Evolutionary conservation across 1,140 invertebrate species (phyloP).

Genomic region (Drosophila subobscura): DNA sequence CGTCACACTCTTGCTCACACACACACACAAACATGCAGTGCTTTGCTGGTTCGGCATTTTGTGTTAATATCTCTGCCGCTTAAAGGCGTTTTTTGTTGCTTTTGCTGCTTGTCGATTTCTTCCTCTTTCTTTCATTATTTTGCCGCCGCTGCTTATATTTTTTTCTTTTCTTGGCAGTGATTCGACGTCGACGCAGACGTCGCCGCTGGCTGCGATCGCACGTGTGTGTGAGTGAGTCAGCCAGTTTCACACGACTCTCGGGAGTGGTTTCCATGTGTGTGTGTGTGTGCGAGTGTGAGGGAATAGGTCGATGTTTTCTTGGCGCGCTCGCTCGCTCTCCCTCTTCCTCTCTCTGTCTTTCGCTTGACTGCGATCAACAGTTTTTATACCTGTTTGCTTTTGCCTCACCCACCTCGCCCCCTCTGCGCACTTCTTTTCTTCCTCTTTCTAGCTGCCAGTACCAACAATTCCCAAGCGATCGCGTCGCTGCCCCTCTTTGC

Average conservation of each 20-base stretch:
- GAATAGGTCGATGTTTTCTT: constrained; percentile 45
- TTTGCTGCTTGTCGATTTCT: constrained; percentile 55
- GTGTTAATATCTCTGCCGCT: constrained; percentile 32
- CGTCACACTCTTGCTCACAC: not conserved
- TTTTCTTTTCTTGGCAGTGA: constrained; percentile 49
- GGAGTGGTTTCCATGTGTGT: not conserved
- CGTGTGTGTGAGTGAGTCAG: constrained; percentile 55
- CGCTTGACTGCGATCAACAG: constrained; percentile 55
- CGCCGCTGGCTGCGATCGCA: constrained; percentile 11
- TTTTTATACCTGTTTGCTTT: constrained; percentile 76
- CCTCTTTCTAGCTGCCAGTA: constrained; percentile 48
- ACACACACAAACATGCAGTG: constrained; percentile 8
- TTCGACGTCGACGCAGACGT: constrained; percentile 14
- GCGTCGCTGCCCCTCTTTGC: constrained; percentile 36
- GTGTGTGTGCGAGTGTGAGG: constrained; percentile 14
- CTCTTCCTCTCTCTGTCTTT: constrained; percentile 10
- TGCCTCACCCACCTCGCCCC: constrained; percentile 6
- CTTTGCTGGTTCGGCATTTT: constrained; percentile 48
- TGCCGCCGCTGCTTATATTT: constrained; percentile 36
- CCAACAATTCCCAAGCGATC: constrained; percentile 51
- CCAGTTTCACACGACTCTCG: constrained; percentile 23
- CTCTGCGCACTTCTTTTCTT: constrained; percentile 29
- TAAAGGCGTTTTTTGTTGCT: constrained; percentile 35
- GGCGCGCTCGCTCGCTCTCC: constrained; percentile 11
- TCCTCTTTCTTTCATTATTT: constrained; percentile 62